phyloP scores from a whole-genome alignment of 2,113 vertebrate genomes.

The Micromys minutus region DNA sequence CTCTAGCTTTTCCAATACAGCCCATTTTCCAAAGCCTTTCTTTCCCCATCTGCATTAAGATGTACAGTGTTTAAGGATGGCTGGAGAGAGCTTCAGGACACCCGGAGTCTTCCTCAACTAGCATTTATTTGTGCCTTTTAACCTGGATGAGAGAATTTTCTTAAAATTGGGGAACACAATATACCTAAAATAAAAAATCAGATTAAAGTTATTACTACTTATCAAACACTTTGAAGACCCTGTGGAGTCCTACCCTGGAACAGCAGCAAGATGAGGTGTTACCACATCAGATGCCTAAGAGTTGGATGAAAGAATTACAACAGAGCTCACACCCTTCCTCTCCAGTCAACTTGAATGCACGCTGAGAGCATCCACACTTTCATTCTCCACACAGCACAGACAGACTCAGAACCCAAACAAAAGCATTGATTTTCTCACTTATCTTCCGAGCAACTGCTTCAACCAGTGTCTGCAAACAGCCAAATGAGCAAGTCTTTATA shows the following conservation, averaged over 20 bases:
- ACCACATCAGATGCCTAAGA: no score
- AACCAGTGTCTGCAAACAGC: background rate
- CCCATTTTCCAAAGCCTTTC: background rate
- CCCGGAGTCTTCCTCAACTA: background rate
- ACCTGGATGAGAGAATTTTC: background rate
- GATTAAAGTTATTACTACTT: conserved; percentile 44
- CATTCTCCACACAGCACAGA: background rate
- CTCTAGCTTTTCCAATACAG: background rate
- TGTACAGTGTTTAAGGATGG: background rate
- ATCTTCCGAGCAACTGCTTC: background rate
- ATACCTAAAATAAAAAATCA: conserved; percentile 40
- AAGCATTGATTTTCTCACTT: background rate
- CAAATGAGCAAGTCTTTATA: background rate
- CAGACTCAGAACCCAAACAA: background rate
- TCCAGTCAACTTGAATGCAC: background rate
- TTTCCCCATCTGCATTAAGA: background rate
- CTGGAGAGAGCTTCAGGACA: background rate
- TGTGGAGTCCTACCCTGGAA: background rate
- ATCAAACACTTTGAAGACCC: background rate
- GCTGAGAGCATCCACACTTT: background rate
- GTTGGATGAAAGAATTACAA: background rate
- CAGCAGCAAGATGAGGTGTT: no score
- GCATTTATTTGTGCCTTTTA: background rate
- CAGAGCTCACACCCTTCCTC: background rate
- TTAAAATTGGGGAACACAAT: background rate